Conservation (phyloP, 2,888 invertebrate genomes). For the Galeruca laticollis region DNA sequence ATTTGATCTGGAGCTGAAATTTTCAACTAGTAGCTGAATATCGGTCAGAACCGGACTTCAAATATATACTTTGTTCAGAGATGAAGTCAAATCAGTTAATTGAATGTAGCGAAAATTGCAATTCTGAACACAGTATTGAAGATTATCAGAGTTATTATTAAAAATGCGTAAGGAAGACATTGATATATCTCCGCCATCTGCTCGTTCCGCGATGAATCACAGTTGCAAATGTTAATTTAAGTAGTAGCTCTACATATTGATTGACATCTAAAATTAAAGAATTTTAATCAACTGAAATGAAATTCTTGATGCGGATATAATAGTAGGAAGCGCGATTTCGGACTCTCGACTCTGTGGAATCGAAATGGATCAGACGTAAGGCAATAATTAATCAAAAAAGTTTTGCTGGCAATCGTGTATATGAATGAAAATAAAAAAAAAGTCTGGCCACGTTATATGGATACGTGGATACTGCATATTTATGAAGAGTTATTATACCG, state of each 20-base stretch:
- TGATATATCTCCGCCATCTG: not conserved
- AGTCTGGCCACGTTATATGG: not conserved
- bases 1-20: too few relatives aligned
- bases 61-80: too few relatives aligned
- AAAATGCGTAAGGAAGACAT: not conserved
- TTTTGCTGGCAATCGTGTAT: not conserved
- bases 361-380: slow-evolving; percentile 8
- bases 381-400: slow-evolving; percentile 6
- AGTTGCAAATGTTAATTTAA: slow-evolving; percentile 21
- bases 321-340: slow-evolving; percentile 1
- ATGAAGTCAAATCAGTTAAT: not conserved
- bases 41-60: too few relatives aligned
- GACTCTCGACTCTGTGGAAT: not conserved
- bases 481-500: too few relatives aligned
- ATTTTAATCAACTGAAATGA: slow-evolving; percentile 60
- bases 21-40: too few relatives aligned
- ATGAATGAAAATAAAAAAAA: not conserved
- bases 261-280: slow-evolving; percentile 61
- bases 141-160: too few relatives aligned
- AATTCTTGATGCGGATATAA: slow-evolving; percentile 52
- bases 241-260: slow-evolving; percentile 44
- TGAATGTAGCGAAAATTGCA: too few relatives aligned
- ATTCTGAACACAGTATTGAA: too few relatives aligned
- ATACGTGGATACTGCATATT: too few relatives aligned
- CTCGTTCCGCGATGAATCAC: not conserved